Conservation (phyloP, 2,113 vertebrate species). For the Cynoglossus semilaevis region DNA sequence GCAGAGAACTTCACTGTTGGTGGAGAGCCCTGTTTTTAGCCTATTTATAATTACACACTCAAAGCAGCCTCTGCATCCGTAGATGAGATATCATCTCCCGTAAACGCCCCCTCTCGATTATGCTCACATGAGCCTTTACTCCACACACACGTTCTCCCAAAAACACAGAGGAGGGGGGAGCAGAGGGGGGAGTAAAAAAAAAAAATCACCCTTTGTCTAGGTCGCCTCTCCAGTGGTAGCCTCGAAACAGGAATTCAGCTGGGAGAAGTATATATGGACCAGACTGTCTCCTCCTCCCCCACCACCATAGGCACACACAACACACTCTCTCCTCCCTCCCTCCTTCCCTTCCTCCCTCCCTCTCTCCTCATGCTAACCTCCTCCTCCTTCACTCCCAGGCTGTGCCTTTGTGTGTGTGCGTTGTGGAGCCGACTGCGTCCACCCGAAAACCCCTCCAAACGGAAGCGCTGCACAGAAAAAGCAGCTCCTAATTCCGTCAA, state of each 20-base stretch:
- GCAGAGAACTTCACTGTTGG: constrained; percentile 1
- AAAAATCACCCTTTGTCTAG: constrained; percentile 58
- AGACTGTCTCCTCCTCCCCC: constrained; percentile 72
- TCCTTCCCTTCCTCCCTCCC: constrained; percentile 6
- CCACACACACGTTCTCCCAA: constrained; percentile 32
- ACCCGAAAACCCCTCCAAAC: constrained; percentile 44
- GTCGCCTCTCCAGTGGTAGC: constrained; percentile 47
- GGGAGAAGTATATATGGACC: constrained; percentile 36
- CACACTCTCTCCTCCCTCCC: constrained; percentile 48
- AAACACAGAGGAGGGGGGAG: background rate
- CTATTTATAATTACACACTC: constrained; percentile 16
- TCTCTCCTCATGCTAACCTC: constrained; percentile 26
- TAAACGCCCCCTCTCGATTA: constrained; percentile 42
- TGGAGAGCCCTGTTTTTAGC: constrained; percentile 1
- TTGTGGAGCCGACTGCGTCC: constrained; percentile 48
- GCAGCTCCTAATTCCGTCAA: background rate
- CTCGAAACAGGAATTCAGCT: constrained; percentile 61
- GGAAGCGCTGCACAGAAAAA: constrained; percentile 32
- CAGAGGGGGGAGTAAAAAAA: background rate
- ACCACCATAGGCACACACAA: constrained; percentile 47
- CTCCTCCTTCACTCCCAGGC: background rate
- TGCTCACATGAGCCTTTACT: constrained; percentile 2
- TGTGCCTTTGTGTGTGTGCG: constrained; percentile 46
- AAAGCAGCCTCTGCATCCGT: constrained; percentile 1
- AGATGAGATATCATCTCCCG: constrained; percentile 26